These are phyloP conservation scores for Amiota communis DNA, from an alignment of 2,888 invertebrate genomes.

Conservation along the genomic window DNA sequence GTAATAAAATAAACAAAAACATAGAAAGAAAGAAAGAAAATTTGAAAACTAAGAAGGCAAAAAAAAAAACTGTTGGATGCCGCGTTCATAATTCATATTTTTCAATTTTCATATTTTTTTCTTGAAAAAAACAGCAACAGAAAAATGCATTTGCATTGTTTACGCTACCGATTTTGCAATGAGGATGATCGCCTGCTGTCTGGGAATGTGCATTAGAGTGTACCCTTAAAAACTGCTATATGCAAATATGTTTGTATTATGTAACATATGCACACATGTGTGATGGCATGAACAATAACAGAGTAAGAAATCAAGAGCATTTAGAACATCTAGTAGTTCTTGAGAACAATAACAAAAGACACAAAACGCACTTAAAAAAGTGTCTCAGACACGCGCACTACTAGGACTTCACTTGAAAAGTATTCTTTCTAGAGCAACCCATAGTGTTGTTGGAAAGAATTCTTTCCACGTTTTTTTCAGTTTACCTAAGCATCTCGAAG, in stretches of 20 bases:
- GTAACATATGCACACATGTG: constrained; percentile 51
- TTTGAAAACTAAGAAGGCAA: constrained; percentile 18
- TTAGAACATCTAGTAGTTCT: no score
- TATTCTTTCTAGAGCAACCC: not conserved
- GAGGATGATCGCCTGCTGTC: constrained; percentile 2
- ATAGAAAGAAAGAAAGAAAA: constrained; percentile 1
- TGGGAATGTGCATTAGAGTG: not conserved
- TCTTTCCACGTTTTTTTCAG: not conserved
- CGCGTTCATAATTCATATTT: constrained; percentile 18
- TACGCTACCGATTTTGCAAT: not conserved
- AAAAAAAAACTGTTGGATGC: not conserved
- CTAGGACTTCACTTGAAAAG: not conserved
- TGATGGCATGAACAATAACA: no score
- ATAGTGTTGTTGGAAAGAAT: no score
- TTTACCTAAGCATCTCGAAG: constrained; percentile 9
- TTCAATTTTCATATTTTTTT: constrained; percentile 44
- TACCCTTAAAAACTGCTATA: constrained; percentile 41
- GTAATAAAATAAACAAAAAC: constrained; percentile 15
- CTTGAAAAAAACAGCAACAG: not conserved
- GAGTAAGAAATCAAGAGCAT: no score
- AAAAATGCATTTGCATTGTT: constrained; percentile 51
- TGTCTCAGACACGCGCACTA: constrained; percentile 27
- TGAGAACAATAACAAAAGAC: no score
- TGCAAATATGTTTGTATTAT: constrained; percentile 59
- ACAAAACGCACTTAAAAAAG: constrained; percentile 2